Percentiles rank a stretch among this genome's conserved stretches.
Evolutionary conservation across 2,888 invertebrate genomes (phyloP).

Genomic region (Eutolmus rufibarbis): DNA sequence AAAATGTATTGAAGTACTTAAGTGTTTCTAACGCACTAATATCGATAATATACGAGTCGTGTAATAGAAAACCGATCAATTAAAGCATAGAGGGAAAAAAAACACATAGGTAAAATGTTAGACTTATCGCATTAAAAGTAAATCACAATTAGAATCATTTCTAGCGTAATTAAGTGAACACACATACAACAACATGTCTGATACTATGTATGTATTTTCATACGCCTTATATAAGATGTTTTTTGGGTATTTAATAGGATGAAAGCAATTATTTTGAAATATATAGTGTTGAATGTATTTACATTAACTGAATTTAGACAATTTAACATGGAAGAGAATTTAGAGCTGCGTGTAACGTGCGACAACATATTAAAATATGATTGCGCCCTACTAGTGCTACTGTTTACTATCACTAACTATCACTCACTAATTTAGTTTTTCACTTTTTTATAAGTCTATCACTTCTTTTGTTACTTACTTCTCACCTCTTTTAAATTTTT

Average conservation of each 20-base stretch:
- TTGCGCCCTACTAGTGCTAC: background rate
- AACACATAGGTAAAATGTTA: background rate
- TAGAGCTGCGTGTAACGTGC: background rate
- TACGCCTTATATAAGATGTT: constrained; percentile 49
- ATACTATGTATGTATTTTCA: constrained; percentile 67
- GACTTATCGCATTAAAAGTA: background rate
- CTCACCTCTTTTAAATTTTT: background rate
- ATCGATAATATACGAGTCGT: background rate
- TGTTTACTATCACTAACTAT: background rate
- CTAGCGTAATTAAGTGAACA: constrained; percentile 10
- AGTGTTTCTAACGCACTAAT: background rate
- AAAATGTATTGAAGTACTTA: background rate
- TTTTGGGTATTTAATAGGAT: background rate
- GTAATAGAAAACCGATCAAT: constrained; percentile 1
- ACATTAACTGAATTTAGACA: background rate
- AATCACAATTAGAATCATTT: background rate
- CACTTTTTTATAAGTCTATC: background rate
- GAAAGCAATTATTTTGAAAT: constrained; percentile 30
- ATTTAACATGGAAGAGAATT: background rate
- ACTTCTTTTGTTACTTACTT: background rate
- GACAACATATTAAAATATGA: background rate
- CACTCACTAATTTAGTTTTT: background rate
- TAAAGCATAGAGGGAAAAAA: background rate
- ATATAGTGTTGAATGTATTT: constrained; percentile 36
- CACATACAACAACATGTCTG: constrained; percentile 67